Percentiles rank a stretch among this genome's conserved stretches.
Evolutionary conservation across 2,888 invertebrate genomes (phyloP).

Genomic region (Conistra vaccinii): DNA sequence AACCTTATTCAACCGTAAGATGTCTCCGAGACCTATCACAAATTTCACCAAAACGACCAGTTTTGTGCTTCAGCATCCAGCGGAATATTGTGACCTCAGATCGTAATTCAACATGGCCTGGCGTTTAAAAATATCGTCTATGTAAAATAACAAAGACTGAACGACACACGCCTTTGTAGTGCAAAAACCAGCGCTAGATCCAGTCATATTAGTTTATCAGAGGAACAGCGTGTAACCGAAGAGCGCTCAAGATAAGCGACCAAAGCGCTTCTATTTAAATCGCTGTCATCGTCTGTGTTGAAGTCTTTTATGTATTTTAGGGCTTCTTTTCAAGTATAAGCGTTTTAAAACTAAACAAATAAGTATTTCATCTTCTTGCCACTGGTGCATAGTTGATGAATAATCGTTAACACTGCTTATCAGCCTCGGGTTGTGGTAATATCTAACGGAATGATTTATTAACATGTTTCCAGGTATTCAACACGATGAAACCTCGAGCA

Average conservation of each 20-base stretch:
- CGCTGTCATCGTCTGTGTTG: slow-evolving; percentile 3
- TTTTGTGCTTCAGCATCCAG: not conserved
- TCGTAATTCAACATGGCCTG: too few species aligned
- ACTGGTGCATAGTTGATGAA: not conserved
- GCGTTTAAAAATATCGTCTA: not conserved
- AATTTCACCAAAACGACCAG: not conserved
- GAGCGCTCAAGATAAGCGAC: slow-evolving; percentile 62
- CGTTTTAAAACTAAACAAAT: not conserved
- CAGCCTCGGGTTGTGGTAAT: too few species aligned
- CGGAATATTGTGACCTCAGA: not conserved
- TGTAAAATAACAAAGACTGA: slow-evolving; percentile 62
- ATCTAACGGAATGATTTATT: not conserved
- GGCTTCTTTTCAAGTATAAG: too few species aligned
- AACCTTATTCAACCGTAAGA: not conserved
- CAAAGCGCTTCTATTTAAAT: slow-evolving; percentile 60
- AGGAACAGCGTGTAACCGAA: slow-evolving; percentile 57
- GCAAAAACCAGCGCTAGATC: slow-evolving; percentile 60
- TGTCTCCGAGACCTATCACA: too few species aligned
- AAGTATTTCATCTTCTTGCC: not conserved
- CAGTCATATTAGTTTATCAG: slow-evolving; percentile 64
- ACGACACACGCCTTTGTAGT: slow-evolving; percentile 60
- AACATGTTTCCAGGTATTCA: slow-evolving; percentile 77
- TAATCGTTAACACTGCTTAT: not conserved
- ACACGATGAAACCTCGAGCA: slow-evolving; percentile 89
- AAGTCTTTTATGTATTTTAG: not conserved